Base-by-base conservation (phyloP, 2,113 vertebrate species). In the Turnix velox region DNA sequence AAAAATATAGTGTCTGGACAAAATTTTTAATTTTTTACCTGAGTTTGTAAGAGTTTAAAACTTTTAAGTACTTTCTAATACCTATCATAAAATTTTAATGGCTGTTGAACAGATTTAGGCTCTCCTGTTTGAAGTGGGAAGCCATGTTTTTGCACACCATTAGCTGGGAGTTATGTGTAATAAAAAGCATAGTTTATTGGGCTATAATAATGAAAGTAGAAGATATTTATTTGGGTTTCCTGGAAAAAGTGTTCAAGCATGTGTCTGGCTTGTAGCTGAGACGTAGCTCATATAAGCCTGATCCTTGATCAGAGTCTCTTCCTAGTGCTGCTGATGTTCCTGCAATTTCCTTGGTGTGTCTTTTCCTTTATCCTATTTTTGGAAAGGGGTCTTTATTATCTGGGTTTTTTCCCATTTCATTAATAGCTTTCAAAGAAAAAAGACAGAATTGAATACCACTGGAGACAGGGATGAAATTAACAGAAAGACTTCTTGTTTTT, bases 31-130 rank as follows among this genome's bases (percentile, higher is more conserved):
- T 91, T 93, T 75, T 96, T 30, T 18, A 80, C 20, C 42, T 18
- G 4, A 66, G 59, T 91, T 52, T 43, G 28, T 79, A 92, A 42
- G 55, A 80, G 83, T 95, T 87, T 85, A 91, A 84, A 84, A 88
- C 57, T 91, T 92, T 49, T 57, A 87, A 95, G 61, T 94, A 80
- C 45, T 95, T 96, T 48, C 57, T 79, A 96, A 94, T 92, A 67
- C n/a, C 82, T 84, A 73, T 52, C 67, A 71, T 96, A 95, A 97
- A 92, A 57, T 94, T 93, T 91, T 93, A 97, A 93, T 94, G 82
- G 33, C 91, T 90, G 28, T 97, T 95, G 95, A 95, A 67, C 39
- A 87, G 68, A 95, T 96, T 95, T 93, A 93, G 96, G 35, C 58
- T 92, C 61, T 73, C 27, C 78, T 94, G 5, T 97, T 79, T 95